Evolutionary conservation across 2,113 vertebrate genomes (phyloP).

Genomic region (Dendropsophus ebraccatus): DNA sequence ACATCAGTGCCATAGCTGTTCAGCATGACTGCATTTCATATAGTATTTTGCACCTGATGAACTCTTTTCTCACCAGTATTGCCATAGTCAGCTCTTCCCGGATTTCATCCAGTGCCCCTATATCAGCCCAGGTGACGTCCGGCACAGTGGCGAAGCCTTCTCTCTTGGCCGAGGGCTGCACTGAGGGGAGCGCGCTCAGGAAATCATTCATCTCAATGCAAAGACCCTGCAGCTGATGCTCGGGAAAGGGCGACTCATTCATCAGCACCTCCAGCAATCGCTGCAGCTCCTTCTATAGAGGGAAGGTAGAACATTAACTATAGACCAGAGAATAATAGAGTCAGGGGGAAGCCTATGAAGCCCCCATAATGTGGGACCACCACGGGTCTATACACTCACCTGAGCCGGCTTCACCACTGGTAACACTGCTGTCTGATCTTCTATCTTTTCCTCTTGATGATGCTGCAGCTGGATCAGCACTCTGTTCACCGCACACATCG

Average conservation of each 20-base stretch:
- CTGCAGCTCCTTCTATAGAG: conserved; percentile 77
- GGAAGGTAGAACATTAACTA: not conserved
- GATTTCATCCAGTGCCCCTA: conserved; percentile 90
- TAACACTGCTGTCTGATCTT: not conserved
- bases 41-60: too few relatives aligned
- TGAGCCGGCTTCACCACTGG: conserved; percentile 14
- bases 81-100: conserved; percentile 96
- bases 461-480: conserved; percentile 70
- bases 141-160: conserved; percentile 97
- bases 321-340: too few relatives aligned
- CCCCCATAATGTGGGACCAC: too few relatives aligned
- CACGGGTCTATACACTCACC: conserved; percentile 54
- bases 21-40: too few relatives aligned
- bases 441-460: not conserved
- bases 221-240: conserved; percentile 82
- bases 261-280: conserved; percentile 82
- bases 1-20: too few relatives aligned
- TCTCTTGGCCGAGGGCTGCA: conserved; percentile 96
- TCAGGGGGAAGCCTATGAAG: too few relatives aligned
- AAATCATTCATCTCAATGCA: conserved; percentile 91
- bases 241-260: conserved; percentile 73
- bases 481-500: conserved; percentile 84
- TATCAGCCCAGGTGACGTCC: conserved; percentile 92
- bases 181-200: conserved; percentile 77
- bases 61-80: conserved; percentile 82